Evolutionary conservation across 2,113 vertebrate species (phyloP).

Genomic region (Caranx melampygus): DNA sequence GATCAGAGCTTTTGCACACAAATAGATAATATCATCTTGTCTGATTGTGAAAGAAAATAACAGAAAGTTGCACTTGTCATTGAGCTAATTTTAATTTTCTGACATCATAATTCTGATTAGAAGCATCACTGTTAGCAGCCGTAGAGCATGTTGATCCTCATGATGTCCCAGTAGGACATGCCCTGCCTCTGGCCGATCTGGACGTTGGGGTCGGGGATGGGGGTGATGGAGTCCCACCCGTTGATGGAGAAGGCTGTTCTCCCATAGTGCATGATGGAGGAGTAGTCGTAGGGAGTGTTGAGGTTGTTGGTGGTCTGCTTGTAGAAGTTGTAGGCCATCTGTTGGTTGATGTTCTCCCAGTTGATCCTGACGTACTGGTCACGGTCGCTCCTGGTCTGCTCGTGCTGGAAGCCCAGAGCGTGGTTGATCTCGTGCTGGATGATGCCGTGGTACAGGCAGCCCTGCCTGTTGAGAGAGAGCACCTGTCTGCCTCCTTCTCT

Average conservation of each 20-base stretch:
- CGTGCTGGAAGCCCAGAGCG: slow-evolving; percentile 58
- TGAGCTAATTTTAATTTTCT: neutral
- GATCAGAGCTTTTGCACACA: neutral
- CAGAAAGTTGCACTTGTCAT: neutral
- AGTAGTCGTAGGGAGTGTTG: slow-evolving; percentile 57
- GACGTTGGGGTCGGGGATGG: slow-evolving; percentile 32
- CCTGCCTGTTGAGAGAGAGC: slow-evolving; percentile 46
- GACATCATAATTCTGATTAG: neutral
- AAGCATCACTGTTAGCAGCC: neutral
- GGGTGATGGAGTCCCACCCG: slow-evolving; percentile 35
- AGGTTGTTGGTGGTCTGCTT: slow-evolving; percentile 42
- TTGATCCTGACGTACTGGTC: slow-evolving; percentile 51
- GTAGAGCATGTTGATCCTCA: slow-evolving; percentile 50
- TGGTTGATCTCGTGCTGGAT: slow-evolving; percentile 52
- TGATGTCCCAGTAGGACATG: slow-evolving; percentile 53
- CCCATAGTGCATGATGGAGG: slow-evolving; percentile 60
- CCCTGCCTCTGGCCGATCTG: slow-evolving; percentile 40
- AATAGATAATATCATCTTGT: neutral
- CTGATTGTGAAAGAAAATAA: neutral
- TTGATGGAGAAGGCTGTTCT: slow-evolving; percentile 53
- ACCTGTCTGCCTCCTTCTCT: slow-evolving; percentile 27
- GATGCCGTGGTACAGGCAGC: slow-evolving; percentile 41
- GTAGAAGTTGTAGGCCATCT: slow-evolving; percentile 48
- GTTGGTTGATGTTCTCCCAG: slow-evolving; percentile 44
- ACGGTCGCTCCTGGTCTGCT: slow-evolving; percentile 51